Evolutionary conservation across 2,888 invertebrate species (phyloP).

Genomic region (Leucoptera coffeella): DNA sequence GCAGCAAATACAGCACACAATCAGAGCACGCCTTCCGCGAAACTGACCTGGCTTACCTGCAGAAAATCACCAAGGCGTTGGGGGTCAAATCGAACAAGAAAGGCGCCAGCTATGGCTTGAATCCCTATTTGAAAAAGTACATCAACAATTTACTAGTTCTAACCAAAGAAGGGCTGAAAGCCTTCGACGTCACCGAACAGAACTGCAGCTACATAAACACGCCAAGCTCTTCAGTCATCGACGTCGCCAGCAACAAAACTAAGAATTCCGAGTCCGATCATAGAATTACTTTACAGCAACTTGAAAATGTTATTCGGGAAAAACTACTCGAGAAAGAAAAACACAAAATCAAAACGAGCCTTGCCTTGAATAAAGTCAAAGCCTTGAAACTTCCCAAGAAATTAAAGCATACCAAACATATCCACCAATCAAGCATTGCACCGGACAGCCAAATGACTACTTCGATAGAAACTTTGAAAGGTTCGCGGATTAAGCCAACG

Average conservation of each 20-base stretch:
- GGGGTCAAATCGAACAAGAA: no score
- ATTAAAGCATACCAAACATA: no score
- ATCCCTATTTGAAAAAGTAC: constrained; percentile 29
- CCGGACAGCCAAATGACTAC: no score
- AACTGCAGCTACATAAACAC: constrained; percentile 40
- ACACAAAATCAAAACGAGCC: constrained; percentile 13
- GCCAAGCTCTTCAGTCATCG: constrained; percentile 37
- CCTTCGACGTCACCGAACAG: constrained; percentile 31
- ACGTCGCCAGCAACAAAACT: constrained; percentile 20
- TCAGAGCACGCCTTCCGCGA: background rate
- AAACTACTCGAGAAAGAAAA: constrained; percentile 15
- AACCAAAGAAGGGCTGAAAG: constrained; percentile 28
- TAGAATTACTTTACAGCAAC: constrained; percentile 30
- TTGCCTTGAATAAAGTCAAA: constrained; percentile 35
- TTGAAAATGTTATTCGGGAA: constrained; percentile 20
- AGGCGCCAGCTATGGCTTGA: constrained; percentile 6
- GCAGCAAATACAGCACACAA: background rate
- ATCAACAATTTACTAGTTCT: constrained; percentile 28
- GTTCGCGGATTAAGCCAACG: no score
- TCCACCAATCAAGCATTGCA: no score
- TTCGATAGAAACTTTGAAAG: no score
- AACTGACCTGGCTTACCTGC: no score
- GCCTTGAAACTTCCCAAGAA: constrained; percentile 36
- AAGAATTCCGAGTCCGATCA: constrained; percentile 13
- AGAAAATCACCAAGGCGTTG: no score